A percentile compares a stretch with the other conserved stretches of the same genome.
These are phyloP conservation scores for Eubasilissa splendida DNA, from an alignment of 2,888 invertebrate species.

Conservation along the genomic window DNA sequence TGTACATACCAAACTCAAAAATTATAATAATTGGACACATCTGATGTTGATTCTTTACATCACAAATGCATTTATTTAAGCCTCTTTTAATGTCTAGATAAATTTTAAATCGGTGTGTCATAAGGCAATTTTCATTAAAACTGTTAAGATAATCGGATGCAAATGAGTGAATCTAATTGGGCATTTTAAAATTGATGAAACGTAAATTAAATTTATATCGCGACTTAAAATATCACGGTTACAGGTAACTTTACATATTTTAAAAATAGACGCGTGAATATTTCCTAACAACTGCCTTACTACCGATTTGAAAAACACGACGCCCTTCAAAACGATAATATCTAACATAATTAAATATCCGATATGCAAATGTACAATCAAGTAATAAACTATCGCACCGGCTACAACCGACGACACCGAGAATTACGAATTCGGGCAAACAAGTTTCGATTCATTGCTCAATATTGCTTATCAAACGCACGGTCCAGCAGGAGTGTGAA, in stretches of 20 bases:
- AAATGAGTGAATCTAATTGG: too few species aligned
- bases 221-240: too few species aligned
- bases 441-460: conserved; percentile 44
- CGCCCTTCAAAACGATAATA: conserved; percentile 37
- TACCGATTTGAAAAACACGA: conserved; percentile 26
- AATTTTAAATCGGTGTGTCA: too few species aligned
- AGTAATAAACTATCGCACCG: conserved; percentile 38
- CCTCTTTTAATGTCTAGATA: too few species aligned
- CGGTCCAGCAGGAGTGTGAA: conserved; percentile 28
- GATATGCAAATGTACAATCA: conserved; percentile 32
- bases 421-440: conserved; percentile 38
- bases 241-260: background rate
- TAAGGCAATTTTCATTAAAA: too few species aligned
- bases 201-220: too few species aligned
- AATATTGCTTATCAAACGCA: conserved; percentile 44
- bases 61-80: too few species aligned
- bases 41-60: too few species aligned
- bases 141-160: too few species aligned
- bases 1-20: too few species aligned
- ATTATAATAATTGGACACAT: too few species aligned
- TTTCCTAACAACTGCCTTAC: conserved; percentile 11
- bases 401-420: conserved; percentile 21
- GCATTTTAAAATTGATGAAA: too few species aligned
- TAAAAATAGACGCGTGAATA: conserved; percentile 3
- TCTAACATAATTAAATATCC: background rate